Evolutionary conservation across 2,888 invertebrate species (phyloP).

Genomic region (Archips crataeganus): DNA sequence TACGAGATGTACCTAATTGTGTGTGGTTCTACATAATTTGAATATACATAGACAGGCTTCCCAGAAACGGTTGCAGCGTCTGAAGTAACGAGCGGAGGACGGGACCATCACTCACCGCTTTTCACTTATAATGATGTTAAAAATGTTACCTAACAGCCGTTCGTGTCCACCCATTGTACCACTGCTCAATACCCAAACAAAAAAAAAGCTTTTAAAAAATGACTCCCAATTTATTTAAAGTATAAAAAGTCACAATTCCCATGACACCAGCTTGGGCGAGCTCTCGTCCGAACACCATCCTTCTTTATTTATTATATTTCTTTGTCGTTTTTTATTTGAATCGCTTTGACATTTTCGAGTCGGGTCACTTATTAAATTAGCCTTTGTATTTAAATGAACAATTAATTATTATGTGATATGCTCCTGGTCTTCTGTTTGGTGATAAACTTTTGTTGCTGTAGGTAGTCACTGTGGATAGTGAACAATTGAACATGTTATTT

Average conservation of each 20-base stretch:
- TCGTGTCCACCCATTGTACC: slow-evolving; percentile 84
- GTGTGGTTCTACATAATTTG: slow-evolving; percentile 17
- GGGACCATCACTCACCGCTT: slow-evolving; percentile 77
- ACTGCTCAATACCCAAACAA: slow-evolving; percentile 73
- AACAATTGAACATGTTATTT: background rate
- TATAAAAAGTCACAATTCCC: slow-evolving; percentile 80
- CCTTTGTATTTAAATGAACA: slow-evolving; percentile 85
- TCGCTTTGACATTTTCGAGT: slow-evolving; percentile 81
- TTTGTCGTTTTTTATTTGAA: slow-evolving; percentile 77
- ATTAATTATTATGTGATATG: slow-evolving; percentile 74
- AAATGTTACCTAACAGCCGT: slow-evolving; percentile 82
- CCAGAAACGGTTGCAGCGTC: slow-evolving; percentile 41
- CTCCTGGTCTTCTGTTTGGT: slow-evolving; percentile 55
- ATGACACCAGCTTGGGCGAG: slow-evolving; percentile 79
- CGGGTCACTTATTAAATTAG: slow-evolving; percentile 85
- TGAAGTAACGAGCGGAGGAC: slow-evolving; percentile 53
- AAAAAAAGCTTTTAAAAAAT: slow-evolving; percentile 75
- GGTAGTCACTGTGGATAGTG: background rate
- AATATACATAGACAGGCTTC: slow-evolving; percentile 28
- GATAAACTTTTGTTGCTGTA: slow-evolving; percentile 32
- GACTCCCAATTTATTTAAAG: slow-evolving; percentile 83
- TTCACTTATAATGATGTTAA: slow-evolving; percentile 86
- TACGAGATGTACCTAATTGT: background rate
- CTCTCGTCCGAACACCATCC: slow-evolving; percentile 70
- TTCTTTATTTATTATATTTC: slow-evolving; percentile 74